Evolutionary conservation across 2,797 vertebrate genomes (phyloP).

Genomic region (Rhabdomys pumilio): DNA sequence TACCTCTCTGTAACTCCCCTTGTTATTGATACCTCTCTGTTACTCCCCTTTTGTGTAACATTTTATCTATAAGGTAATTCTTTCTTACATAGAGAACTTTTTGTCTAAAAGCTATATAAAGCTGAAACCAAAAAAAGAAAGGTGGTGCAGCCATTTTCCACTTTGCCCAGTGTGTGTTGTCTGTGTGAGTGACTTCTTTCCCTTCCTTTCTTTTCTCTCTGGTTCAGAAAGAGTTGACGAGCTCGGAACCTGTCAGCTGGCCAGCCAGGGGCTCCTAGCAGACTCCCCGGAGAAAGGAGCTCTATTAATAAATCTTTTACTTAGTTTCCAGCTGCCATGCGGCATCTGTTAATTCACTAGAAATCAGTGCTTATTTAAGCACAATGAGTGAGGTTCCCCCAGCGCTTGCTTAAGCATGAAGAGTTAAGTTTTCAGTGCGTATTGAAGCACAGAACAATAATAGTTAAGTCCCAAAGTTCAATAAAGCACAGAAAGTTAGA

Average conservation of each 20-base stretch:
- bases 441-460: background rate
- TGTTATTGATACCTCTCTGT: background rate
- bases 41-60: background rate
- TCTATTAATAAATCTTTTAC: background rate
- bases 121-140: background rate
- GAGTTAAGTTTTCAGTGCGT: background rate
- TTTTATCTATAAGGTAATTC: background rate
- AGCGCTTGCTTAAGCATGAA: too few species aligned
- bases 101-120: background rate
- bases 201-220: background rate
- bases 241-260: background rate
- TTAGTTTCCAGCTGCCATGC: background rate
- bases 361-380: background rate
- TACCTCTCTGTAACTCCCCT: background rate
- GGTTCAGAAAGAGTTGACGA: background rate
- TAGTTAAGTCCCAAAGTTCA: background rate
- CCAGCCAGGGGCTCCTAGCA: background rate
- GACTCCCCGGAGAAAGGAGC: background rate
- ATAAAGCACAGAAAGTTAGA: background rate
- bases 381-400: background rate
- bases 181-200: background rate
- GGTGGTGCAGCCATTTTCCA: background rate
- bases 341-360: background rate
- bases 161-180: background rate
- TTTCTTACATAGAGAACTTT: background rate